Percentiles rank a stretch among this genome's conserved stretches.
Conservation (phyloP, 2,888 invertebrate genomes). For the Phlogophora meticulosa region DNA sequence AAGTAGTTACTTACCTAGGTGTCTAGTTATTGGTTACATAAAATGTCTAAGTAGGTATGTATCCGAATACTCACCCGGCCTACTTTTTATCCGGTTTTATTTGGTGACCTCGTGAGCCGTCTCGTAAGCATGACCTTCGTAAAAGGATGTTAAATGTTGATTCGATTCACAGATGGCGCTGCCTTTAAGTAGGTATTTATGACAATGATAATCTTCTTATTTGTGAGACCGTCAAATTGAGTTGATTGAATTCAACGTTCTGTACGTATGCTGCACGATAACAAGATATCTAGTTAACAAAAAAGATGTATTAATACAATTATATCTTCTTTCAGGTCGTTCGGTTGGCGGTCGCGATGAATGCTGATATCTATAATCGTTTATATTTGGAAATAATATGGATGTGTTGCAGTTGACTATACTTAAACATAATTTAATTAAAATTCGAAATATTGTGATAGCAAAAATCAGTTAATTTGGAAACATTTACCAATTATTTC, state of each 20-base stretch:
- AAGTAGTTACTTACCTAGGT: too few species aligned
- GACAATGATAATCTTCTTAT: not conserved
- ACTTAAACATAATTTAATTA: not conserved
- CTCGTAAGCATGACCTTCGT: not conserved
- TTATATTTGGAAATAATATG: not conserved
- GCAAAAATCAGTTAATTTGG: not conserved
- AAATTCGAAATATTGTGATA: not conserved
- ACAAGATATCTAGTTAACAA: too few species aligned
- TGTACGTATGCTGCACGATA: not conserved
- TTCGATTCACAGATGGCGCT: slow-evolving; percentile 50
- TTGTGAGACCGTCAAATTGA: not conserved
- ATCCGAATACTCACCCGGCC: not conserved
- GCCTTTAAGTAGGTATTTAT: not conserved
- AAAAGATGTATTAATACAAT: not conserved
- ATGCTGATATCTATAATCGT: not conserved
- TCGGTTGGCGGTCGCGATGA: slow-evolving; percentile 57
- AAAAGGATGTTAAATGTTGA: not conserved
- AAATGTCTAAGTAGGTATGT: too few species aligned
- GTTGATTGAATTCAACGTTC: not conserved
- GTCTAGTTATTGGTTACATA: too few species aligned
- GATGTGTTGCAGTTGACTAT: not conserved
- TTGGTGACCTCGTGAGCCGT: not conserved
- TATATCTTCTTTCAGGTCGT: slow-evolving; percentile 58
- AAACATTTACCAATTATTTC: too few species aligned
- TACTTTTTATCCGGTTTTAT: not conserved